Evolutionary conservation across 2,797 vertebrate species (phyloP).

Genomic region (Melopsittacus undulatus): DNA sequence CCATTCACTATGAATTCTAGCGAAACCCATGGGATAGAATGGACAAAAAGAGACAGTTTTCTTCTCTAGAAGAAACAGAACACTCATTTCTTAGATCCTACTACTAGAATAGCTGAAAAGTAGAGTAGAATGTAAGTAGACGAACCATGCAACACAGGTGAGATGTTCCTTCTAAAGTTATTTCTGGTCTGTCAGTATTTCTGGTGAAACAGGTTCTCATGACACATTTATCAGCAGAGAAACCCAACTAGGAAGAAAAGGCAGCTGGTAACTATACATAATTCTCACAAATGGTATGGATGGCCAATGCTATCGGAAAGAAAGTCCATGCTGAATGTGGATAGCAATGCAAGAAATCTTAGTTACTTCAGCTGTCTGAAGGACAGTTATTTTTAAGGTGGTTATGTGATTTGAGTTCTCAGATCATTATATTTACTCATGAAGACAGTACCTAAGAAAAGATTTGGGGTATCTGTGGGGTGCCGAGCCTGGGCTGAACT

Average conservation of each 20-base stretch:
- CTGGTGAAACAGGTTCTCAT: not conserved
- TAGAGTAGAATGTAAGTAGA: not conserved
- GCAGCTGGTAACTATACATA: not conserved
- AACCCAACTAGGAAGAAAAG: not conserved
- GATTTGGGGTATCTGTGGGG: not conserved
- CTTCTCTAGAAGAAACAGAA: not conserved
- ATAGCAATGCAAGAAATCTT: not conserved
- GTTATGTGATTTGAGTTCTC: not conserved
- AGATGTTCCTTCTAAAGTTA: not conserved
- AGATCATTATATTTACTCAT: not conserved
- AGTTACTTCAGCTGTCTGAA: not conserved
- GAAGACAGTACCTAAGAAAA: not conserved
- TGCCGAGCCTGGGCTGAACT: not conserved
- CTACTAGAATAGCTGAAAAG: not conserved
- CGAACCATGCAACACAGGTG: not conserved
- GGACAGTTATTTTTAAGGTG: not conserved
- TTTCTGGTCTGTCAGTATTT: not conserved
- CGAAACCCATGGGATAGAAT: not conserved
- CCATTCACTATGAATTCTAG: not conserved
- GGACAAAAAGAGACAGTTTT: not conserved
- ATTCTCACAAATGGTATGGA: not conserved
- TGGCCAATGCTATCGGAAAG: not conserved
- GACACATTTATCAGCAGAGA: not conserved
- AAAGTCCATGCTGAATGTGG: not conserved
- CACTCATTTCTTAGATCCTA: not conserved